Evolutionary conservation across 2,797 vertebrate genomes (phyloP).

Genomic region (Takifugu rubripes): DNA sequence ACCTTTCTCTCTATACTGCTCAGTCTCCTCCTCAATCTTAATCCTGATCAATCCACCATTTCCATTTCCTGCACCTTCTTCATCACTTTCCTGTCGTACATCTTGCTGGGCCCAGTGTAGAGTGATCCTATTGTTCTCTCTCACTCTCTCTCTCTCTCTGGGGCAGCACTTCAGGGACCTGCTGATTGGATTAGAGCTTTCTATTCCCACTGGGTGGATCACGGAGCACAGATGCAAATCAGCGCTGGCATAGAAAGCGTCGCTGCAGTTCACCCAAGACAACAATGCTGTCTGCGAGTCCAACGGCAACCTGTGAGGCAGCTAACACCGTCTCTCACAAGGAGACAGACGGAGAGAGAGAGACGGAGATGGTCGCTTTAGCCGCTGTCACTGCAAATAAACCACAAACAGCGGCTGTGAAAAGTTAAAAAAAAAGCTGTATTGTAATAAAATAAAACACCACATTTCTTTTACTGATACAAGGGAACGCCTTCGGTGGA

Average conservation of each 20-base stretch:
- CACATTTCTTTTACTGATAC: too few species aligned
- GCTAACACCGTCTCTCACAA: constrained; percentile 10
- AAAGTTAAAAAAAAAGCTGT: too few species aligned
- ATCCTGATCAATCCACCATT: constrained; percentile 34
- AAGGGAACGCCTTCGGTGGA: too few species aligned
- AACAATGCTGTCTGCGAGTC: constrained; percentile 58
- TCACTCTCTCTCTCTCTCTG: constrained; percentile 69
- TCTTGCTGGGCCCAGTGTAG: constrained; percentile 44
- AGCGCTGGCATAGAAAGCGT: constrained; percentile 68
- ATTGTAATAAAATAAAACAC: background rate
- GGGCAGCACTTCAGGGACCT: constrained; percentile 87
- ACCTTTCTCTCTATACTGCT: constrained; percentile 26
- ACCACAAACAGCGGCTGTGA: too few species aligned
- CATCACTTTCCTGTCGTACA: constrained; percentile 21
- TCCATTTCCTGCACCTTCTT: constrained; percentile 9
- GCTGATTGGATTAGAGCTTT: constrained; percentile 98
- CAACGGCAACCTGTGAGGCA: constrained; percentile 42
- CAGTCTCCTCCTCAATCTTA: constrained; percentile 35
- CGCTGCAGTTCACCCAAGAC: constrained; percentile 45
- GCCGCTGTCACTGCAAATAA: background rate
- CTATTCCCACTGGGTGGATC: constrained; percentile 93
- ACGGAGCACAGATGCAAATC: constrained; percentile 87
- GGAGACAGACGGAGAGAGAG: background rate
- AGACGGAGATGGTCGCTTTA: background rate
- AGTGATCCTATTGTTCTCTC: constrained; percentile 85